A percentile compares a stretch with the other conserved stretches of the same genome.
phyloP scores from a whole-genome alignment of 2,888 invertebrate species.

The Drosophila diplacantha region DNA sequence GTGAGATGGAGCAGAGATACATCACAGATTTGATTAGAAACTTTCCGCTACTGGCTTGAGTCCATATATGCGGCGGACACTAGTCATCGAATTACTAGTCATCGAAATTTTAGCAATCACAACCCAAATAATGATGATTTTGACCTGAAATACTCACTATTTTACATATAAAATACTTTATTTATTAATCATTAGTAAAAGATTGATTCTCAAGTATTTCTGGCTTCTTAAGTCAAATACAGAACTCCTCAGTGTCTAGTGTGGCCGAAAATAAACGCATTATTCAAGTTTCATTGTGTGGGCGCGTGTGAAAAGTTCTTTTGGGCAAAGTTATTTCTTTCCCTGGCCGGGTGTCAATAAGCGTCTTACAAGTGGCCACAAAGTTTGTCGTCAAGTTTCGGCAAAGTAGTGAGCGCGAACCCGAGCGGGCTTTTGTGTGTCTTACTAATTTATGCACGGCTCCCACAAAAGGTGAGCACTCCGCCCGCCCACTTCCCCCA shows the following conservation, averaged over 20 bases:
- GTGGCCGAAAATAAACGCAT: constrained; percentile 19
- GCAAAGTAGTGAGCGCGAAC: constrained; percentile 38
- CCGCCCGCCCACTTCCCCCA: constrained; percentile 25
- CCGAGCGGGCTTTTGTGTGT: constrained; percentile 39
- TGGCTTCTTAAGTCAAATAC: background rate
- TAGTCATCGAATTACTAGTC: background rate
- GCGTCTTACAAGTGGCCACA: constrained; percentile 58
- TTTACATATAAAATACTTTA: background rate
- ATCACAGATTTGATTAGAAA: constrained; percentile 37
- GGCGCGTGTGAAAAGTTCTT: constrained; percentile 36
- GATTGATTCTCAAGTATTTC: background rate
- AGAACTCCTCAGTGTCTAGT: constrained; percentile 2
- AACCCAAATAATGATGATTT: background rate
- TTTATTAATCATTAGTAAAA: too few relatives aligned
- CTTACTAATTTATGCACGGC: constrained; percentile 64
- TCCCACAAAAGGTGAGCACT: constrained; percentile 48
- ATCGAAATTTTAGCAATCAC: background rate
- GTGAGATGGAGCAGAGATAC: constrained; percentile 4
- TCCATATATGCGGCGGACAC: background rate
- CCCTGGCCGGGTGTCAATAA: constrained; percentile 60
- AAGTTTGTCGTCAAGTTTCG: constrained; percentile 42
- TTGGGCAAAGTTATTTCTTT: constrained; percentile 31
- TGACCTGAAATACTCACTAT: background rate
- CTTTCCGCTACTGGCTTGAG: background rate
- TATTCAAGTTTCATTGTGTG: constrained; percentile 12